Percentiles rank a stretch among this genome's conserved stretches.
Evolutionary conservation across 2,113 vertebrate species (phyloP).

Genomic region (Platichthys flesus): DNA sequence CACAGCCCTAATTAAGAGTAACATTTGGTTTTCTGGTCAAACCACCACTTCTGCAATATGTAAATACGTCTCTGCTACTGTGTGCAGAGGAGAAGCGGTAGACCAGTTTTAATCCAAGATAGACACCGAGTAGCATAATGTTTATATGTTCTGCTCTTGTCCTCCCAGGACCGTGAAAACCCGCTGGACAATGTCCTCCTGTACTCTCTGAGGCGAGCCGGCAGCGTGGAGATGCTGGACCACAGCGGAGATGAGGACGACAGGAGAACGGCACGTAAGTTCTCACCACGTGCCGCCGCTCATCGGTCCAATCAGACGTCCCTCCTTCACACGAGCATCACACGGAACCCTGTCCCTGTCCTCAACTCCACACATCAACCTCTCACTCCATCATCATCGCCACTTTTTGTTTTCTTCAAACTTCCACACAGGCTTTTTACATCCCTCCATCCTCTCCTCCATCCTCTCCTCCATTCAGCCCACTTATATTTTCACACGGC

Average conservation of each 20-base stretch:
- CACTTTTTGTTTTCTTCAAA: constrained; percentile 37
- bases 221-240: constrained; percentile 84
- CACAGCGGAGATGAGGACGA: constrained; percentile 89
- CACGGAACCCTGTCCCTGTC: background rate
- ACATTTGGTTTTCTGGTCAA: background rate
- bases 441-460: constrained; percentile 69
- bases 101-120: background rate
- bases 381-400: constrained; percentile 14
- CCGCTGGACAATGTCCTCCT: constrained; percentile 87
- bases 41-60: background rate
- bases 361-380: constrained; percentile 2
- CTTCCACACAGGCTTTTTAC: constrained; percentile 61
- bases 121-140: background rate
- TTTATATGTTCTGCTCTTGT: background rate
- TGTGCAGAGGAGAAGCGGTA: too few relatives aligned
- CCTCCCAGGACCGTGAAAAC: constrained; percentile 88
- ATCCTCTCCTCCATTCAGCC: constrained; percentile 72
- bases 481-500: constrained; percentile 66
- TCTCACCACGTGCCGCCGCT: background rate
- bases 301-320: background rate
- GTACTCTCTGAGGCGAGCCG: constrained; percentile 80
- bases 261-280: constrained; percentile 76
- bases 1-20: too few relatives aligned
- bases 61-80: background rate
- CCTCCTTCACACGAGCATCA: constrained; percentile 3